Evolutionary conservation across 92 coral and sea anemone species (phyloP), one percentile per base, ranked within the genome.

Genomic region (Micromussa lordhowensis): DNA sequence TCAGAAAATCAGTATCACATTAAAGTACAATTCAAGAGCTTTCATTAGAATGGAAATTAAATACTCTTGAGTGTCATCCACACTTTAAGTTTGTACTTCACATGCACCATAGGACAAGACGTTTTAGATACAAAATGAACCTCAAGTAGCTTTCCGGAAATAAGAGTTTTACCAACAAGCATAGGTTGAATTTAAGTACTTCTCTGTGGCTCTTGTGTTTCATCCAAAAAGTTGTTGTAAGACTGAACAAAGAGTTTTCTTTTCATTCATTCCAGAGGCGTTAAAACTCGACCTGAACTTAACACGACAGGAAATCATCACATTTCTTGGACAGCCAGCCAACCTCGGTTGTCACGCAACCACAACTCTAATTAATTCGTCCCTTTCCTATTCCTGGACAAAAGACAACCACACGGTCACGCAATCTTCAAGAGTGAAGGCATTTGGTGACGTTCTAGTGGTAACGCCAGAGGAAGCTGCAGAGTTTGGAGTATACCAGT

Each of bases 291-390:
- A 86, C 29, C 26, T 77, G 13, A 77, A 64, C 19, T 44, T 86
- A 11, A 86, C 89, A 22, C 83, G 89, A 17, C 34, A 77, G 17
- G 64, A 86, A 61, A 48, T 86, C 83, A 77, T 40, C 4, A 77
- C 89, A 57, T 78, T 76, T 77, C 51, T 77, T 19, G 83, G 83
- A 6, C 89, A 86, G 59, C 49, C 83, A 18, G 77, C 83, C 22
- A 86, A 86, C 55, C 89, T 86, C 18, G 89, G 76, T 48, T 86
- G 89, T 68, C 77, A 86, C 34, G 64, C 77, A 29, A 40, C 75
- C 13, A 31, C 51, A 6, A 30, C n/a, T 51, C 32, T 10, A 5
- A 11, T 63, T 0, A 61, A 24, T 66, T 30, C 89, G 21, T 24
- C 53, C 5, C 51, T 86, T 30, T 13, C 63, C 15, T 77, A 77